Evolutionary conservation across 2,888 invertebrate species (phyloP).

Genomic region (Trissolcus japonicus): DNA sequence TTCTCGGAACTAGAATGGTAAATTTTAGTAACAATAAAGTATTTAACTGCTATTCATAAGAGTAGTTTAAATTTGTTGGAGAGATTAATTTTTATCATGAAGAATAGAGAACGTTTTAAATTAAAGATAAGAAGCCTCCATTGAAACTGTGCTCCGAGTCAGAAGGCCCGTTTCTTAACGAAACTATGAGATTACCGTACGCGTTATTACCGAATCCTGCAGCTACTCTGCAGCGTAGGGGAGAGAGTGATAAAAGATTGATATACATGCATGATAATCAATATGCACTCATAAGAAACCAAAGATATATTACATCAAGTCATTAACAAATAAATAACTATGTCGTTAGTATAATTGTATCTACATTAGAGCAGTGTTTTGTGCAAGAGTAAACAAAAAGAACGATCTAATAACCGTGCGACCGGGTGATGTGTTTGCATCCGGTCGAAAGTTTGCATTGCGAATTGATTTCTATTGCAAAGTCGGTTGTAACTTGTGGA

Average conservation of each 20-base stretch:
- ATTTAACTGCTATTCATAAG: too few species aligned
- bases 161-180: slow-evolving; percentile 30
- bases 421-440: slow-evolving; percentile 31
- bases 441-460: slow-evolving; percentile 18
- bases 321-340: slow-evolving; percentile 33
- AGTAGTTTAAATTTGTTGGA: too few species aligned
- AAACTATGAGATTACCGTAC: slow-evolving; percentile 40
- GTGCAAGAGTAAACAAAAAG: slow-evolving; percentile 49
- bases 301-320: slow-evolving; percentile 37
- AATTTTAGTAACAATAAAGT: too few species aligned
- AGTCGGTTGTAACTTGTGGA: slow-evolving; percentile 16
- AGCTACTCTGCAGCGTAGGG: slow-evolving; percentile 54
- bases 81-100: too few species aligned
- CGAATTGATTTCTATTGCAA: slow-evolving; percentile 29
- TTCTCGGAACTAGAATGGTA: too few species aligned
- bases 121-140: slow-evolving; percentile 5
- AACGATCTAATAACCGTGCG: slow-evolving; percentile 33
- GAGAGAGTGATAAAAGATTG: slow-evolving; percentile 59
- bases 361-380: slow-evolving; percentile 54
- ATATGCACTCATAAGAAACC: slow-evolving; percentile 47
- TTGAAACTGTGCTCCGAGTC: slow-evolving; percentile 17
- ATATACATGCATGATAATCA: slow-evolving; percentile 57
- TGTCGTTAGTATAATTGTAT: slow-evolving; percentile 52
- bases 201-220: slow-evolving; percentile 52
- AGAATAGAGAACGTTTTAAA: too few species aligned